A percentile compares a stretch with the other conserved stretches of the same genome.
phyloP scores from a whole-genome alignment of 2,113 vertebrate species.

The Kobus ellipsiprymnus region DNA sequence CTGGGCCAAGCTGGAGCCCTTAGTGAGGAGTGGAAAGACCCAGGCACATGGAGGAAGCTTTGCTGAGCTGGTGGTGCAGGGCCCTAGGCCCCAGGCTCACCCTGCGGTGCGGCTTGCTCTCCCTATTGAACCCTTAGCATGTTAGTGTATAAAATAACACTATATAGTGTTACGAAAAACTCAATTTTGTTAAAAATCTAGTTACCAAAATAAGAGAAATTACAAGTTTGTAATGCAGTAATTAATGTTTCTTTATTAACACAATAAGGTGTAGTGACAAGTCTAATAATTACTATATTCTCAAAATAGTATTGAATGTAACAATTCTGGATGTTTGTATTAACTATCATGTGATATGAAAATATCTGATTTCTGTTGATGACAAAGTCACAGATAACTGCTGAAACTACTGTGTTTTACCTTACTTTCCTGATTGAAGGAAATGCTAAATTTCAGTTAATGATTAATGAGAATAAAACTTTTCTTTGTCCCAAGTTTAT shows the following conservation, averaged over 20 bases:
- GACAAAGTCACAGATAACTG: not conserved
- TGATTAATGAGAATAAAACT: not conserved
- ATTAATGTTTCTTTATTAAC: not conserved
- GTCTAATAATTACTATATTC: not conserved
- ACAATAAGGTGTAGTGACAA: not conserved
- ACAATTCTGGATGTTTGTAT: not conserved
- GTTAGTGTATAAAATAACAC: not conserved
- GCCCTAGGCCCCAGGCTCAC: not conserved
- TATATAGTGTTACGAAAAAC: not conserved
- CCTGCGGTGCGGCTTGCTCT: not conserved
- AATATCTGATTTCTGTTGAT: not conserved
- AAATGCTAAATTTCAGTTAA: not conserved
- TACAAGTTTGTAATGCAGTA: not conserved
- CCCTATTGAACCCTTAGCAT: not conserved
- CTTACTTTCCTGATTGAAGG: not conserved
- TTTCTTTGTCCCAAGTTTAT: not conserved
- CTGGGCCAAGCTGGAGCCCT: not conserved
- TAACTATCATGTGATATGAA: not conserved
- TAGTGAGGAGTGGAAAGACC: rapidly evolving
- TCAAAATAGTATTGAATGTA: not conserved
- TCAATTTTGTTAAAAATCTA: not conserved
- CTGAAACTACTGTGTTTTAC: not conserved
- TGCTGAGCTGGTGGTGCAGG: not conserved
- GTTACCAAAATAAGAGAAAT: not conserved
- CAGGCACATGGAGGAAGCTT: not conserved